These are phyloP conservation scores for Champsocephalus gunnari DNA, from an alignment of 2,797 vertebrate species.

Conservation along the genomic window DNA sequence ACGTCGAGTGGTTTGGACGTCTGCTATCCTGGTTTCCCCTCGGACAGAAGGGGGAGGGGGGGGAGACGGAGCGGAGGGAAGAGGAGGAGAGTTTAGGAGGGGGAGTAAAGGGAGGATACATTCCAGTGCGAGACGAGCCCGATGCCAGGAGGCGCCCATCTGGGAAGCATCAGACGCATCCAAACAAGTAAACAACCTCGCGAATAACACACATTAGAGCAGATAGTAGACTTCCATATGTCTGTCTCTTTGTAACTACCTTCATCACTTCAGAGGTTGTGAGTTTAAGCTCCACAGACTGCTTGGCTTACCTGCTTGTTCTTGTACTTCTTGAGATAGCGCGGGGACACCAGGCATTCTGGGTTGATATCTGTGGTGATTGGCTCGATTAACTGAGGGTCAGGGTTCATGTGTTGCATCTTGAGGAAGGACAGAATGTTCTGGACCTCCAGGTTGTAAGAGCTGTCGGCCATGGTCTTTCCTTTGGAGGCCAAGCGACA, in stretches of 20 bases:
- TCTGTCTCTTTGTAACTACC: constrained; percentile 3
- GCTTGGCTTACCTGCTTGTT: constrained; percentile 93
- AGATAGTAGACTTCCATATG: neutral
- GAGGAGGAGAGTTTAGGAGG: constrained; percentile 17
- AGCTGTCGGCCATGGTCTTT: constrained; percentile 99
- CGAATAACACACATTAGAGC: constrained; percentile 26
- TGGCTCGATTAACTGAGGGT: constrained; percentile 95
- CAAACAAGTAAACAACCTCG: constrained; percentile 57
- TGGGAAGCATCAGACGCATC: constrained; percentile 71
- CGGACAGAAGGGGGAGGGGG: constrained; percentile 27
- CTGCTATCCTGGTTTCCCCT: constrained; percentile 71
- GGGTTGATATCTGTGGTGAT: constrained; percentile 96
- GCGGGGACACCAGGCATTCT: constrained; percentile 96
- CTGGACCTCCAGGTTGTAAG: constrained; percentile 97
- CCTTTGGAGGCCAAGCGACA: constrained; percentile 98
- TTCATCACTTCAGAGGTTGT: neutral
- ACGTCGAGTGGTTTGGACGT: constrained; percentile 28
- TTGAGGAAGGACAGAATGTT: constrained; percentile 99
- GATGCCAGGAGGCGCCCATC: constrained; percentile 74
- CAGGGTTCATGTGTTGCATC: constrained; percentile 99
- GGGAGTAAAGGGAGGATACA: constrained; percentile 57
- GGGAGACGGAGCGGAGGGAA: constrained; percentile 10
- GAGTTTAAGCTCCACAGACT: too few relatives aligned
- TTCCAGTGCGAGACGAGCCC: constrained; percentile 68
- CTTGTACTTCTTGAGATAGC: constrained; percentile 98